Percentiles rank a stretch among this genome's conserved stretches.
phyloP scores from a whole-genome alignment of 2,797 vertebrate species.

The Acipenser ruthenus region DNA sequence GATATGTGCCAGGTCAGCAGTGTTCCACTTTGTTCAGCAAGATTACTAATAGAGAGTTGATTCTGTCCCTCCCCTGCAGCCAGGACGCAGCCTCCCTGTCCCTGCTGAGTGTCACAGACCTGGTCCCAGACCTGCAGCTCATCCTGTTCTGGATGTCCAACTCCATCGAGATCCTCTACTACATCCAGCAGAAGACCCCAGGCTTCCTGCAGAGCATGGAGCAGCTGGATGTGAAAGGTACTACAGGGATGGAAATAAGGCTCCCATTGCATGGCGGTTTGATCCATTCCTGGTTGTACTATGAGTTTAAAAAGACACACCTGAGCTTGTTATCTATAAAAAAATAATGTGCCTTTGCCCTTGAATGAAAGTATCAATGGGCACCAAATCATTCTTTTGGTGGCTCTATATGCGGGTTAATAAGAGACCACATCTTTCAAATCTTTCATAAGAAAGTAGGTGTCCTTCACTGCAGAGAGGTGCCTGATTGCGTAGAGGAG shows the following conservation, averaged over 20 bases:
- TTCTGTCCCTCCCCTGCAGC: conserved; percentile 39
- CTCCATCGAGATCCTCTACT: conserved; percentile 87
- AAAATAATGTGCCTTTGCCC: too few species aligned
- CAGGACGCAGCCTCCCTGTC: conserved; percentile 77
- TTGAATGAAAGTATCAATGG: too few species aligned
- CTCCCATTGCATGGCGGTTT: too few species aligned
- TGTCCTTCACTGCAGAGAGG: too few species aligned
- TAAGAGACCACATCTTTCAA: too few species aligned
- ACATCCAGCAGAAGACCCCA: conserved; percentile 84
- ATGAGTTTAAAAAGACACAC: too few species aligned
- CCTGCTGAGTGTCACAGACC: conserved; percentile 71
- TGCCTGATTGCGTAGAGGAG: not conserved
- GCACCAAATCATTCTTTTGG: too few species aligned
- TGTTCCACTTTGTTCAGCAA: not conserved
- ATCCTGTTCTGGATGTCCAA: conserved; percentile 97
- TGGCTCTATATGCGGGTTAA: too few species aligned
- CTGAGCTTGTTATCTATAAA: too few species aligned
- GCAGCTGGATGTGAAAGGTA: conserved; percentile 74
- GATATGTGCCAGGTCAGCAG: not conserved
- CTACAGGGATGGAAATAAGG: too few species aligned
- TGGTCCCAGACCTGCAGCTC: conserved; percentile 83
- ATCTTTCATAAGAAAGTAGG: too few species aligned
- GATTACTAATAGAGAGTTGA: not conserved
- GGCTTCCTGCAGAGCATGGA: conserved; percentile 83
- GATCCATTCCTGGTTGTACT: too few species aligned